Base-by-base conservation (phyloP, 1,140 invertebrate genomes). In the Saxidomus purpurata region DNA sequence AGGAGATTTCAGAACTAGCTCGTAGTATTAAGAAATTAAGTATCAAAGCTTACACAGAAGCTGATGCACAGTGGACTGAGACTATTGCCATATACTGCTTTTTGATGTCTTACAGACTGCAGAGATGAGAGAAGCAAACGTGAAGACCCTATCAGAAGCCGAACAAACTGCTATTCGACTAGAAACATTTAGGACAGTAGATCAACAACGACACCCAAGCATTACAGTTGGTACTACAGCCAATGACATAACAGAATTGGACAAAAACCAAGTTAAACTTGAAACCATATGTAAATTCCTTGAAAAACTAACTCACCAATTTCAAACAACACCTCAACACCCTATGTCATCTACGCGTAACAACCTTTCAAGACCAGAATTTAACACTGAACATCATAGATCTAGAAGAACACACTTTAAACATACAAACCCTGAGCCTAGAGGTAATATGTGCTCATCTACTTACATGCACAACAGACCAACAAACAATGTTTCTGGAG, bases 61-160 rank as follows among this genome's bases (percentile, higher is more conserved):
- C 61, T 6, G 8, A 8, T 22, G 6, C n/a, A 25, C n/a, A 63
- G n/a, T 63, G 22, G 22, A n/a, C 31, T 9, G 61, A 63, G 61
- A 63, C 61, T 8, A 63, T 63, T 63, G 22, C 22, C 8, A 22
- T 25, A 34, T 8, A 63, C 31, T 34, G 31, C 22, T 63, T 63
- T 22, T 63, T 63, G 61, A 63, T 63, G 22, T 22, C 8, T 9
- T 34, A 22, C 31, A 63, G 9, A 34, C 22, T 8, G n/a, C 22
- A 63, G 61, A 63, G 61, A 63, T 63, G 61, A 63, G 61, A 63
- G 61, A 63, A 63, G 61, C 61, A 8, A 34, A 63, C 22, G 43
- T 34, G 6, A 63, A 25, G 31, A 63, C 61, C 22, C 61, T 63
- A 8, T 63, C 61, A n/a, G 22, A 63, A 63, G 61, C 61, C 9